Evolutionary conservation across 2,888 invertebrate genomes (phyloP).

Genomic region (Oegoconia quadripuncta): DNA sequence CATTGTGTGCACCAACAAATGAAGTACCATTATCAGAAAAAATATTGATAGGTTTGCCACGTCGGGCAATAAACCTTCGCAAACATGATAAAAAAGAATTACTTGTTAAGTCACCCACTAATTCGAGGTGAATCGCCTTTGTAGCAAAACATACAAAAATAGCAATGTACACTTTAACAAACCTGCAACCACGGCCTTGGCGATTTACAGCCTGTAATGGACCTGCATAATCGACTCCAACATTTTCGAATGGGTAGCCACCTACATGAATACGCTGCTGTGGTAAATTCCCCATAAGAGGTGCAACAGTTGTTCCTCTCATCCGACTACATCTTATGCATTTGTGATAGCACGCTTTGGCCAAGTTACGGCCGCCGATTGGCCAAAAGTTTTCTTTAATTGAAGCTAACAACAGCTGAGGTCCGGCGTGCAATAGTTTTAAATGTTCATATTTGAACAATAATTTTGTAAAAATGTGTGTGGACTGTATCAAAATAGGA

Average conservation of each 20-base stretch:
- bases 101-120: no score
- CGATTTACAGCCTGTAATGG: constrained; percentile 14
- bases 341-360: constrained; percentile 7
- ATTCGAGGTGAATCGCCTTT: no score
- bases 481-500: constrained; percentile 28
- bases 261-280: constrained; percentile 14
- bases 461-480: constrained; percentile 23
- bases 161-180: no score
- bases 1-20: no score
- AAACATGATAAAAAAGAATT: no score
- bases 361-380: constrained; percentile 21
- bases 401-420: constrained; percentile 20
- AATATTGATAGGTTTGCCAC: no score
- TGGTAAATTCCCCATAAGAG: constrained; percentile 26
- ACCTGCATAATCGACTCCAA: constrained; percentile 24
- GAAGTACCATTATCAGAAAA: no score
- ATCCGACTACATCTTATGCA: constrained; percentile 8
- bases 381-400: constrained; percentile 25
- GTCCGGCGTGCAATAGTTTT: constrained; percentile 23
- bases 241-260: constrained; percentile 16
- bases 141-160: no score
- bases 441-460: constrained; percentile 20
- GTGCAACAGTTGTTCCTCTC: constrained; percentile 10
- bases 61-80: no score
- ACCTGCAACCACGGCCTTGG: no score